Evolutionary conservation across 2,113 vertebrate species (phyloP).

Genomic region (Propithecus coquereli): DNA sequence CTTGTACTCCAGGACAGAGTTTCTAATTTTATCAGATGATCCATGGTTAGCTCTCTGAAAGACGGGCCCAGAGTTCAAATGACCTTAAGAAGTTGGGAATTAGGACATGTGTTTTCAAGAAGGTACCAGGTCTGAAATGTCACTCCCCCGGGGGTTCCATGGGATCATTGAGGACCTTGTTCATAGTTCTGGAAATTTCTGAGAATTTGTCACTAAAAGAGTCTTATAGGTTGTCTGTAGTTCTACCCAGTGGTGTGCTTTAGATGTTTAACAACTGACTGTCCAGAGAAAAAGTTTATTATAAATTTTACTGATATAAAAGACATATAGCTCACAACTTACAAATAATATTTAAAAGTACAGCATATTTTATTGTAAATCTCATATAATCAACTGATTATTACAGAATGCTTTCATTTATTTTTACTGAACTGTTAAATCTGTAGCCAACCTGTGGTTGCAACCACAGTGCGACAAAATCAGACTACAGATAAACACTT

Average conservation of each 20-base stretch:
- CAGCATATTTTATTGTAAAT: not conserved
- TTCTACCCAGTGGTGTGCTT: not conserved
- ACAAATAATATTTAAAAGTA: not conserved
- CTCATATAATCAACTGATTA: not conserved
- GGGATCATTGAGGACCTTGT: not conserved
- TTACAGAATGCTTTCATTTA: not conserved
- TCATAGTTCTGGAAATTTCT: not conserved
- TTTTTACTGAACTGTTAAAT: not conserved
- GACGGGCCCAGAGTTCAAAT: not conserved
- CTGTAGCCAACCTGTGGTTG: not conserved
- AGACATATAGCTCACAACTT: not conserved
- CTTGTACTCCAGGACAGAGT: not conserved
- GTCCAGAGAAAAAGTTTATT: not conserved
- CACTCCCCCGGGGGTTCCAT: not conserved
- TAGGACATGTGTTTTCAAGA: not conserved
- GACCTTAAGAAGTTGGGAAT: not conserved
- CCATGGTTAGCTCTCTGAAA: not conserved
- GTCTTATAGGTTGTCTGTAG: not conserved
- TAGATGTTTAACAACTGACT: not conserved
- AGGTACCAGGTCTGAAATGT: not conserved
- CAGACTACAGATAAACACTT: not conserved
- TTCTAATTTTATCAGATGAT: not conserved
- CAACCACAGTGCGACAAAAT: not conserved
- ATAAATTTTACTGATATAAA: not conserved
- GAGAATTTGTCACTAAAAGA: not conserved